These are phyloP conservation scores for Thunnus albacares DNA, from an alignment of 2,797 vertebrate genomes.

Conservation along the genomic window DNA sequence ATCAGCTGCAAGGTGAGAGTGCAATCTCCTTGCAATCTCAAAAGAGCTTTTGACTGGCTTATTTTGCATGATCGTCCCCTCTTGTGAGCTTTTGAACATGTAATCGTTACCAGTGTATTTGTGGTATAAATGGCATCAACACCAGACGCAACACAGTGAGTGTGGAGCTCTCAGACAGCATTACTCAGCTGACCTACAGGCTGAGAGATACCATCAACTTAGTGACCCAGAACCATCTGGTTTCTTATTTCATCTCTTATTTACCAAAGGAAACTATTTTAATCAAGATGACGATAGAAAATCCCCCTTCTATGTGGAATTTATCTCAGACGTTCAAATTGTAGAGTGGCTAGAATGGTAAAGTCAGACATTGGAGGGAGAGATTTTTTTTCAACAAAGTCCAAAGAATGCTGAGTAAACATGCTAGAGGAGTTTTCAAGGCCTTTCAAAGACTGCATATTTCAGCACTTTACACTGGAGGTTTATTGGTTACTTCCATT, in stretches of 20 bases:
- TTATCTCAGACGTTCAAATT: slow-evolving; percentile 5
- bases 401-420: slow-evolving; percentile 43
- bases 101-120: slow-evolving; percentile 19
- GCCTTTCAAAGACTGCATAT: slow-evolving; percentile 49
- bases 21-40: slow-evolving; percentile 3
- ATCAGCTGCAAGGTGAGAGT: slow-evolving; percentile 59
- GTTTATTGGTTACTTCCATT: slow-evolving; percentile 70
- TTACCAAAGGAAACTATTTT: slow-evolving; percentile 29
- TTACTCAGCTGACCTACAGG: slow-evolving; percentile 10
- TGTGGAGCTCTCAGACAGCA: slow-evolving; percentile 21
- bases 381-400: slow-evolving; percentile 12
- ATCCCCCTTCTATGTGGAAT: slow-evolving; percentile 4
- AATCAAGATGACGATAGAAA: slow-evolving; percentile 36
- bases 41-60: slow-evolving; percentile 10
- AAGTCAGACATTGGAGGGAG: slow-evolving; percentile 21
- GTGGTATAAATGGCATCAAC: slow-evolving; percentile 16
- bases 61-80: slow-evolving; percentile 24
- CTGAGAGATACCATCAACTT: background rate
- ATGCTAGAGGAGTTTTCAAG: slow-evolving; percentile 28
- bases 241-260: slow-evolving; percentile 39
- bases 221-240: slow-evolving; percentile 2
- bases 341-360: slow-evolving; percentile 22
- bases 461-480: slow-evolving; percentile 49
- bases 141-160: background rate
- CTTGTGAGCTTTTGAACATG: slow-evolving; percentile 19